A percentile compares a stretch with the other conserved stretches of the same genome.
These are phyloP conservation scores for Myrmecophaga tridactyla DNA, from an alignment of 2,113 vertebrate species.

Conservation along the genomic window DNA sequence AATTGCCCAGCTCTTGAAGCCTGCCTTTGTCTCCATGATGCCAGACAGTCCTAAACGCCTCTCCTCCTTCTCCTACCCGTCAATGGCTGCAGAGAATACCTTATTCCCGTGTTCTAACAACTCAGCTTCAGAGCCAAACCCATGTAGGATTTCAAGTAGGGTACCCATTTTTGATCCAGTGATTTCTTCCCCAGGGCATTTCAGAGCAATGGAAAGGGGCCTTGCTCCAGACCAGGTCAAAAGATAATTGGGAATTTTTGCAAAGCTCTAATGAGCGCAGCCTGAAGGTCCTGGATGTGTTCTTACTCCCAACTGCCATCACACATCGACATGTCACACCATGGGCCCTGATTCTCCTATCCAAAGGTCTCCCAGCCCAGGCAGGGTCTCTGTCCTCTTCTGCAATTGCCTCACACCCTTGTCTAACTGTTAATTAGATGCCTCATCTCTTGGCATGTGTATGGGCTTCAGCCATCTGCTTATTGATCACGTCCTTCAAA, in stretches of 20 bases:
- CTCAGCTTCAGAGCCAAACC: neutral
- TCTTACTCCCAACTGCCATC: neutral
- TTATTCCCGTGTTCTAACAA: neutral
- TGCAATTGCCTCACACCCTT: slow-evolving; percentile 42
- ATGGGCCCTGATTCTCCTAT: neutral
- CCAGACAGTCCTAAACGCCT: neutral
- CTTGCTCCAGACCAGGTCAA: neutral
- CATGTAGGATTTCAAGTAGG: neutral
- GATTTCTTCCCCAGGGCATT: neutral
- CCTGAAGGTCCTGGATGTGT: slow-evolving; percentile 40
- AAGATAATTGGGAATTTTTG: slow-evolving; percentile 49
- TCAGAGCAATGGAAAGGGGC: neutral
- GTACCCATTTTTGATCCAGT: neutral
- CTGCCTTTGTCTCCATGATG: neutral
- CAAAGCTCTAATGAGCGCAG: slow-evolving; percentile 52
- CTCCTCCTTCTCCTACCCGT: neutral
- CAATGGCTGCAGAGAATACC: neutral
- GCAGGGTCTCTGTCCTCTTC: neutral
- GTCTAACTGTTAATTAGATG: slow-evolving; percentile 68
- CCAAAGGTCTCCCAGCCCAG: slow-evolving; percentile 23
- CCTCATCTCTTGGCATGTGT: slow-evolving; percentile 25
- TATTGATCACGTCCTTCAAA: slow-evolving; percentile 39
- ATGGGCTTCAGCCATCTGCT: slow-evolving; percentile 8
- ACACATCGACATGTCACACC: neutral
- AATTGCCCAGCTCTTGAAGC: fast-evolving